phyloP scores from a whole-genome alignment of 2,797 vertebrate genomes.

The Crypturellus tataupa region DNA sequence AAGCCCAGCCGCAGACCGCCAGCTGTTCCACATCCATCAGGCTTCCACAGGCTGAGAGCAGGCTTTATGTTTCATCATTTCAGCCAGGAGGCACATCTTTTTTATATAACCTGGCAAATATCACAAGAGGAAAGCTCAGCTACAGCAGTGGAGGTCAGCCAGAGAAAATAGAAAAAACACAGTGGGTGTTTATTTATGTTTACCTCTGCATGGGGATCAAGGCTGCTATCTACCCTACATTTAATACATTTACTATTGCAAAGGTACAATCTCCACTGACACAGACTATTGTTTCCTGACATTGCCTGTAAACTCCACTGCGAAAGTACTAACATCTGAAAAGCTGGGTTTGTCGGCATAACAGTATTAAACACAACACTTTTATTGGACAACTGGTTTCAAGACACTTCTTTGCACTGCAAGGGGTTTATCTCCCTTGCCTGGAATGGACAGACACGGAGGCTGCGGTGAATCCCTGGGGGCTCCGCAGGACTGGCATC shows the following conservation, averaged over 20 bases:
- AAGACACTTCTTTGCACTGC: neutral
- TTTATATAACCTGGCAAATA: conserved; percentile 75
- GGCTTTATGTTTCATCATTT: conserved; percentile 80
- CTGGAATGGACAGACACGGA: neutral
- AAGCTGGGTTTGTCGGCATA: conserved; percentile 51
- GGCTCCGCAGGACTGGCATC: neutral
- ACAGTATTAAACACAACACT: conserved; percentile 19
- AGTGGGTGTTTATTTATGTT: conserved; percentile 67
- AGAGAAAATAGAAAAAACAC: conserved; percentile 34
- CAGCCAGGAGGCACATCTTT: conserved; percentile 75
- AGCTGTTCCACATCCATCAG: conserved; percentile 80
- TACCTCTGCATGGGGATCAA: conserved; percentile 52
- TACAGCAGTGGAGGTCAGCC: conserved; percentile 68
- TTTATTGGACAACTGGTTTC: conserved; percentile 1
- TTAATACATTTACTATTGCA: conserved; percentile 40
- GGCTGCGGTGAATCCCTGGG: neutral
- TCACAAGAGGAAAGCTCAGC: conserved; percentile 64
- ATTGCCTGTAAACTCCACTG: conserved; percentile 3
- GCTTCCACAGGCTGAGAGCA: conserved; percentile 75
- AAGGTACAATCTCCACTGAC: conserved; percentile 3
- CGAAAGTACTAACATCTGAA: conserved; percentile 9
- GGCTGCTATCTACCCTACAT: neutral
- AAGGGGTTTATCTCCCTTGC: neutral
- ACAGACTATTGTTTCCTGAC: conserved; percentile 31
- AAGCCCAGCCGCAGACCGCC: conserved; percentile 69